Conservation (phyloP, 2,888 invertebrate species). For the Yponomeuta plumbellus region DNA sequence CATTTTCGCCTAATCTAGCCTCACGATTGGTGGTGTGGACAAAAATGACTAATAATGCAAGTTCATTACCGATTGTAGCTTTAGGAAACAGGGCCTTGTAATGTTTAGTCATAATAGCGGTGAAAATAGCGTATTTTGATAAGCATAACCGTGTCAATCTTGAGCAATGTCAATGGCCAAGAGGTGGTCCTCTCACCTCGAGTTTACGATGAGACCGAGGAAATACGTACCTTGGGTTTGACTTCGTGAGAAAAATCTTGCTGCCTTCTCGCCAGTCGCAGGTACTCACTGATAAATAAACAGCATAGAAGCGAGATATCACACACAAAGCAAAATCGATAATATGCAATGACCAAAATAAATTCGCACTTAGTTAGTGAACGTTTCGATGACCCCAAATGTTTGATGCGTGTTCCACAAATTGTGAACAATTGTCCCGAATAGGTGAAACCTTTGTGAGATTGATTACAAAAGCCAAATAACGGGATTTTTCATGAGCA, state of each 20-base stretch:
- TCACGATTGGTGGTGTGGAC: no score
- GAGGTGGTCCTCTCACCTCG: background rate
- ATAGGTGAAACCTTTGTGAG: constrained; percentile 62
- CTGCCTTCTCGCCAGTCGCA: constrained; percentile 50
- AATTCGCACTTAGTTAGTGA: constrained; percentile 41
- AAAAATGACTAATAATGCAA: no score
- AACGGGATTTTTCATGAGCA: constrained; percentile 69
- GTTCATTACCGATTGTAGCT: no score
- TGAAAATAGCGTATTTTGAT: background rate
- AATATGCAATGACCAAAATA: constrained; percentile 52
- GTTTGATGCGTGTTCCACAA: constrained; percentile 42
- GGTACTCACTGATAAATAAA: constrained; percentile 61
- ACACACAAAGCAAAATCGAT: constrained; percentile 65
- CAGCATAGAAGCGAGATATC: constrained; percentile 62
- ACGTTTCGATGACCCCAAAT: constrained; percentile 30
- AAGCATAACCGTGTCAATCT: background rate
- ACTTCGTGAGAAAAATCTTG: constrained; percentile 64
- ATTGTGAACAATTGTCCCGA: constrained; percentile 48
- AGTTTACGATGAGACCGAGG: background rate
- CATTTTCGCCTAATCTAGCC: no score
- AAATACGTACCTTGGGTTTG: constrained; percentile 57
- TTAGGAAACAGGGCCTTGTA: background rate
- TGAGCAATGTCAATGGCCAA: background rate
- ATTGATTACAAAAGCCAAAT: constrained; percentile 68
- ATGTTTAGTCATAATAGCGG: background rate